A percentile compares a stretch with the other conserved stretches of the same genome.
Evolutionary conservation across 2,797 vertebrate genomes (phyloP).

Genomic region (Hipposideros larvatus): DNA sequence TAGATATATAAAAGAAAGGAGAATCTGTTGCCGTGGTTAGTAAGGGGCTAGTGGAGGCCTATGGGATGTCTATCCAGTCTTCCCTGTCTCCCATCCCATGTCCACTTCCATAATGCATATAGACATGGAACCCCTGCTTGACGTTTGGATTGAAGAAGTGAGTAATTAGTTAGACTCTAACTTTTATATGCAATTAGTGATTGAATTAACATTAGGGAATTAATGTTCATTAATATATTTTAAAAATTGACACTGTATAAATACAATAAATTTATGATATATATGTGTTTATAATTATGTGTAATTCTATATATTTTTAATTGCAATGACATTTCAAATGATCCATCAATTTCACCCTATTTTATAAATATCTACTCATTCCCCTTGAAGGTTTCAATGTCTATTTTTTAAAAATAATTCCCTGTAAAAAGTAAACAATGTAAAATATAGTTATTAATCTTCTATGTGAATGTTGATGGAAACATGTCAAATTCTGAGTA

Average conservation of each 20-base stretch:
- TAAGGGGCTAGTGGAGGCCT: rapidly evolving
- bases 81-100: background rate
- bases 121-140: background rate
- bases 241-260: background rate
- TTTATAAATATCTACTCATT: background rate
- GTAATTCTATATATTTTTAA: background rate
- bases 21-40: background rate
- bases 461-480: background rate
- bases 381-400: background rate
- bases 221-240: background rate
- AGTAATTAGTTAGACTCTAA: background rate
- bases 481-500: background rate
- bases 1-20: background rate
- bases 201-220: background rate
- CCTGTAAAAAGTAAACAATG: background rate
- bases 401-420: background rate
- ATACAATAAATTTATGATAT: background rate
- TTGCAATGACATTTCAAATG: background rate
- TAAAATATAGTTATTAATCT: background rate
- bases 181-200: background rate
- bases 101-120: no score
- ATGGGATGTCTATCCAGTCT: background rate
- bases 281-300: background rate
- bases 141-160: background rate
- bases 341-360: background rate